A percentile compares a stretch with the other conserved stretches of the same genome.
phyloP scores from a whole-genome alignment of 1,140 invertebrate genomes.

The Drosophila azteca region DNA sequence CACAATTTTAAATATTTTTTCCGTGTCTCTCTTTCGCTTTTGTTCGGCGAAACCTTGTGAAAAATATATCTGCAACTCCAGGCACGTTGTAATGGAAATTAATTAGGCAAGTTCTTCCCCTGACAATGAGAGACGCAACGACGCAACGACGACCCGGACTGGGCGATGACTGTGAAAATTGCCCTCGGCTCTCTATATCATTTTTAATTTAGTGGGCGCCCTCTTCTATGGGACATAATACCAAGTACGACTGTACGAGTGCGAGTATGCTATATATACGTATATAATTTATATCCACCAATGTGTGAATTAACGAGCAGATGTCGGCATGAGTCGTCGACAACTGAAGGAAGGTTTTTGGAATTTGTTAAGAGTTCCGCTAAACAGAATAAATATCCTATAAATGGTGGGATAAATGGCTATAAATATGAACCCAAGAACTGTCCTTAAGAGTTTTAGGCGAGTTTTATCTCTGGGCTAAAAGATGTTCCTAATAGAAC shows the following conservation, averaged over 20 bases:
- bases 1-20: conserved; percentile 33
- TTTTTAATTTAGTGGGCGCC: conserved; percentile 76
- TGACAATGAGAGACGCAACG: conserved; percentile 19
- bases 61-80: conserved; percentile 56
- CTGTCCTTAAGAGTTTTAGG: too few relatives aligned
- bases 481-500: too few relatives aligned
- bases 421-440: too few relatives aligned
- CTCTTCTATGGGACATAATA: conserved; percentile 39
- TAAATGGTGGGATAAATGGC: too few relatives aligned
- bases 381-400: too few relatives aligned
- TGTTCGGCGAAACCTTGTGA: too few relatives aligned
- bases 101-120: conserved; percentile 67
- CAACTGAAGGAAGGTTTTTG: conserved; percentile 16
- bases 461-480: too few relatives aligned
- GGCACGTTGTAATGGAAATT: conserved; percentile 80
- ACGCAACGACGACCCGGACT: too few relatives aligned
- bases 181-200: conserved; percentile 50
- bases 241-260: too few relatives aligned
- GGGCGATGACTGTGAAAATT: conserved; percentile 37
- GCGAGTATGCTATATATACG: too few relatives aligned
- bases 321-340: conserved; percentile 21
- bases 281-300: conserved; percentile 59
- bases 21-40: conserved; percentile 20
- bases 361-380: neutral
- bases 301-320: conserved; percentile 65